These are phyloP conservation scores for Xestia ashworthii DNA, from an alignment of 2,888 invertebrate genomes.

Conservation along the genomic window DNA sequence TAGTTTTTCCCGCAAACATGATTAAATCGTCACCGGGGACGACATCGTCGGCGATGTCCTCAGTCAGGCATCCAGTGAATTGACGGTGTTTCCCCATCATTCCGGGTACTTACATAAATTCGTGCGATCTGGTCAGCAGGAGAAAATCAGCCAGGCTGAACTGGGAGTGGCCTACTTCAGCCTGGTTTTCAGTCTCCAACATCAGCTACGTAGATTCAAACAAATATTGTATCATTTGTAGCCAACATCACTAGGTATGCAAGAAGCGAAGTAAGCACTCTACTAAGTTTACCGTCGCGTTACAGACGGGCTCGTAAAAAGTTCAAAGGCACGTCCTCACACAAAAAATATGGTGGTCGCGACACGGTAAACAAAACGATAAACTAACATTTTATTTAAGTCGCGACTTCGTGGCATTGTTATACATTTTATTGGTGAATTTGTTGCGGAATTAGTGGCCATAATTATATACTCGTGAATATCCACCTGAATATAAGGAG, in stretches of 20 bases:
- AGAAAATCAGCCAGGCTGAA: neutral
- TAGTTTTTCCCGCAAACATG: neutral
- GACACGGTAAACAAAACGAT: conserved; percentile 85
- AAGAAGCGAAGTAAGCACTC: conserved; percentile 52
- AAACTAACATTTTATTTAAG: conserved; percentile 80
- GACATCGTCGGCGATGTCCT: neutral
- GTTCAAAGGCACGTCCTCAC: conserved; percentile 71
- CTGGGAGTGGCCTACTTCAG: neutral
- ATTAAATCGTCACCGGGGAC: neutral
- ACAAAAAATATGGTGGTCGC: conserved; percentile 75
- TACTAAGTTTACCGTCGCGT: conserved; percentile 64
- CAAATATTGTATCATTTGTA: conserved; percentile 14
- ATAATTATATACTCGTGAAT: neutral
- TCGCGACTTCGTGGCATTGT: conserved; percentile 67
- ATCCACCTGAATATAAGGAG: neutral
- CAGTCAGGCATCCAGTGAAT: neutral
- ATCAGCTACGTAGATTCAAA: conserved; percentile 2
- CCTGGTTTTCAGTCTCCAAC: neutral
- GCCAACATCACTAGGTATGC: conserved; percentile 19
- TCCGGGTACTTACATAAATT: neutral
- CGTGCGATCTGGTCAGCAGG: neutral
- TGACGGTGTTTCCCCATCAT: neutral
- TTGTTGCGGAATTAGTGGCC: conserved; percentile 1
- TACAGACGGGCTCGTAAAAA: conserved; percentile 75
- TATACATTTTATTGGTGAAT: conserved; percentile 55